Percentiles rank a stretch among this genome's conserved stretches.
phyloP scores from a whole-genome alignment of 2,113 vertebrate species.

The Phyllostomus discolor region DNA sequence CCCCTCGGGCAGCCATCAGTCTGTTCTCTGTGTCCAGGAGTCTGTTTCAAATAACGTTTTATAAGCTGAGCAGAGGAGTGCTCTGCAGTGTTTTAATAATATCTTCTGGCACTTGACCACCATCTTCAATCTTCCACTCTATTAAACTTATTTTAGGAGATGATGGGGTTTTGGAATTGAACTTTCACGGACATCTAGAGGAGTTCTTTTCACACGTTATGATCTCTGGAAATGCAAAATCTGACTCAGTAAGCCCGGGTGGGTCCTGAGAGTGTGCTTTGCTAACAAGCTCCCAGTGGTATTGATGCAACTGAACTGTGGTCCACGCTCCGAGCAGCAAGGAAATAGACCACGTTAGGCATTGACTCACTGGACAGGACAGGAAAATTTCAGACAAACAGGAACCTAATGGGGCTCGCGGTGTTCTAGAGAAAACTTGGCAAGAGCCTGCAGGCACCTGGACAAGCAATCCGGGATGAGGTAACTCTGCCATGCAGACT shows the following conservation, averaged over 20 bases:
- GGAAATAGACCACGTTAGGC: background rate
- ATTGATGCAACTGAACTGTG: background rate
- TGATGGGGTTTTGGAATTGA: background rate
- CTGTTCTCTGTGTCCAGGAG: background rate
- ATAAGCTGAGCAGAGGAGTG: background rate
- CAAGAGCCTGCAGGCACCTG: slow-evolving; percentile 56
- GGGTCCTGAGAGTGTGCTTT: background rate
- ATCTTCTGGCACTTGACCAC: background rate
- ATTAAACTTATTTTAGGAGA: background rate
- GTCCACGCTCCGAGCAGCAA: background rate
- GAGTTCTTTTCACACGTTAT: background rate
- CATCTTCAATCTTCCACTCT: background rate
- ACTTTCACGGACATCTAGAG: background rate
- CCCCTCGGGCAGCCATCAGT: background rate
- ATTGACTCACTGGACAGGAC: background rate
- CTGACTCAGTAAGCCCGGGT: background rate
- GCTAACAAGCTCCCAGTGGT: background rate
- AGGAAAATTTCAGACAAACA: slow-evolving; percentile 30
- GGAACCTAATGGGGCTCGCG: slow-evolving; percentile 37
- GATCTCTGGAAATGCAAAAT: background rate
- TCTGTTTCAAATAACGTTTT: background rate
- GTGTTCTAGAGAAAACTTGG: slow-evolving; percentile 62
- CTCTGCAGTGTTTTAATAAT: background rate
- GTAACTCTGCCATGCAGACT: slow-evolving; percentile 20
- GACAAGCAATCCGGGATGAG: slow-evolving; percentile 56